Conservation (phyloP, 1,140 invertebrate species). For the Pissodes strobi region DNA sequence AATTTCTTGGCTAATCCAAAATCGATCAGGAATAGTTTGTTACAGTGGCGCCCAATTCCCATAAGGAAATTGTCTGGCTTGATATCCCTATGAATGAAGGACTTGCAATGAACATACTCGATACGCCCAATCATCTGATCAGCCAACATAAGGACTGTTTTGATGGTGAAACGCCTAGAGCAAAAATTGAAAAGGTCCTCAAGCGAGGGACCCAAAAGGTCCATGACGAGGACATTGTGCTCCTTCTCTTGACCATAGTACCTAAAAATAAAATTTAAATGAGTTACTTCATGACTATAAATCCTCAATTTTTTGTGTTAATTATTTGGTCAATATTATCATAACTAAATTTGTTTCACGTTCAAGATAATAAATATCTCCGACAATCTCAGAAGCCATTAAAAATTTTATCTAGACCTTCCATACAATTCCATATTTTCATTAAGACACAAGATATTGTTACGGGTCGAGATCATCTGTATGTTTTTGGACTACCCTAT, state of each 20-base stretch:
- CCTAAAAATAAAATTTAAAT: slow-evolving; percentile 42
- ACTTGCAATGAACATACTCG: slow-evolving; percentile 88
- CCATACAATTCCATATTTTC: too few relatives aligned
- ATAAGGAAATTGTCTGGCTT: slow-evolving; percentile 96
- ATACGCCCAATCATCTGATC: slow-evolving; percentile 86
- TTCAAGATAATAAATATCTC: too few relatives aligned
- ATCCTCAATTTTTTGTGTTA: background rate
- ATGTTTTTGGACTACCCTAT: too few relatives aligned
- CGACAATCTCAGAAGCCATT: too few relatives aligned
- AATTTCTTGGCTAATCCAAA: slow-evolving; percentile 95
- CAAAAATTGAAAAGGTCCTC: slow-evolving; percentile 95
- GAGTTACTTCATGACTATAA: background rate
- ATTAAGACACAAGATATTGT: too few relatives aligned
- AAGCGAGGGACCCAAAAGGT: slow-evolving; percentile 85
- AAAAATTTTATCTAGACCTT: too few relatives aligned
- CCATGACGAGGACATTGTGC: slow-evolving; percentile 92
- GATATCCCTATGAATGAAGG: slow-evolving; percentile 90
- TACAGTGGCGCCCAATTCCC: slow-evolving; percentile 89
- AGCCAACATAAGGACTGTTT: slow-evolving; percentile 92
- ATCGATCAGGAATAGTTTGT: slow-evolving; percentile 91
- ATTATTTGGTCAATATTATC: too few relatives aligned
- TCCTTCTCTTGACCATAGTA: slow-evolving; percentile 79
- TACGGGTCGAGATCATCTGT: too few relatives aligned
- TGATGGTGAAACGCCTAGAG: slow-evolving; percentile 87
- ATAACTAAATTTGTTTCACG: too few relatives aligned